phyloP scores from a whole-genome alignment of 2,888 invertebrate species.

The Erannis defoliaria region DNA sequence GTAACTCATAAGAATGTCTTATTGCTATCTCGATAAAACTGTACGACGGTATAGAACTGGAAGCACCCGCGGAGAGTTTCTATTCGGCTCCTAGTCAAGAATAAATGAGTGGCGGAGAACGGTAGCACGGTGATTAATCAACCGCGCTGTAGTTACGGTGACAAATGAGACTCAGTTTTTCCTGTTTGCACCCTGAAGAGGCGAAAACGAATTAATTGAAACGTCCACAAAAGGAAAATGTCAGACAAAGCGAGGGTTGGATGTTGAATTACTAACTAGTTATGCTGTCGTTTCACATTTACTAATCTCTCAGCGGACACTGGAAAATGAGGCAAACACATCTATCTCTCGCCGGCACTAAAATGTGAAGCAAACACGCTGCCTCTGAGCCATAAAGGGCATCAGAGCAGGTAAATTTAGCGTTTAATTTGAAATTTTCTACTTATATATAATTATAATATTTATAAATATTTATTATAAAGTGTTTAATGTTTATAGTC shows the following conservation, averaged over 20 bases:
- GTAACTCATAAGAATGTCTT: no score
- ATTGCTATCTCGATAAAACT: no score
- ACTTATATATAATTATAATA: no score
- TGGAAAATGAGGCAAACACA: neutral
- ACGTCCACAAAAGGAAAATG: neutral
- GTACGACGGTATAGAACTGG: neutral
- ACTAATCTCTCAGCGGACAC: neutral
- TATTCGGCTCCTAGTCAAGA: neutral
- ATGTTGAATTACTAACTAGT: neutral
- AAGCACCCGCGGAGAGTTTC: neutral
- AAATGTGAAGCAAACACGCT: no score
- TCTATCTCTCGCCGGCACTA: no score
- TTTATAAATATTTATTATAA: no score
- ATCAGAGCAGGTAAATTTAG: no score
- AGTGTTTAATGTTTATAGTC: no score
- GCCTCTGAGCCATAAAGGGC: no score
- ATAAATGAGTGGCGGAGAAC: neutral
- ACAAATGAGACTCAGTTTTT: conserved; percentile 6
- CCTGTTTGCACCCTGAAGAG: conserved; percentile 1
- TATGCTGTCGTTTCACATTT: neutral
- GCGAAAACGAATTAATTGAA: conserved; percentile 1
- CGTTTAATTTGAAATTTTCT: no score
- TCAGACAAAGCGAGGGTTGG: neutral
- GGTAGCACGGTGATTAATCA: conserved; percentile 1
- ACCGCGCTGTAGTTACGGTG: neutral